Conservation (phyloP, 2,888 invertebrate genomes). For the Julus scandinavius region DNA sequence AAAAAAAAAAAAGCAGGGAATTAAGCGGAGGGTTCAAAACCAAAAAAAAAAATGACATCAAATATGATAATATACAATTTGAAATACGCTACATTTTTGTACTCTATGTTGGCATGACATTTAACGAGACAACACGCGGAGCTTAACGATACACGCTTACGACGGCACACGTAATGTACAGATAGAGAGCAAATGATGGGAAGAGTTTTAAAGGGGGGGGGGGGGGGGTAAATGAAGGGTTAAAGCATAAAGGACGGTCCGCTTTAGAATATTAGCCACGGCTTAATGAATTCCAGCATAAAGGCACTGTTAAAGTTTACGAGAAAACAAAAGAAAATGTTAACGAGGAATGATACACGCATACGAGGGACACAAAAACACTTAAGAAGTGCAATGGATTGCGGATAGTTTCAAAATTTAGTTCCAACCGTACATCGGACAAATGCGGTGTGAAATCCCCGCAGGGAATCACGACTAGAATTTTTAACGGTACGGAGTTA, state of each 20-base stretch:
- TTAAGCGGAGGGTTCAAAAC: neutral
- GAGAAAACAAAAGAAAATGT: neutral
- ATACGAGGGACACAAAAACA: neutral
- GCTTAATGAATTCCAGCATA: conserved; percentile 46
- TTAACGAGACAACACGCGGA: neutral
- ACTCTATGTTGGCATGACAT: conserved; percentile 29
- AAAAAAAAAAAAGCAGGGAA: neutral
- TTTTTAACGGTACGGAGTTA: neutral
- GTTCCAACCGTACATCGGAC: neutral
- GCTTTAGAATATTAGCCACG: conserved; percentile 39
- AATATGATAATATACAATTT: conserved; percentile 25
- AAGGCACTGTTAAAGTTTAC: conserved; percentile 38
- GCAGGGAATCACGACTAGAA: conserved; percentile 15
- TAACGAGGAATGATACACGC: neutral
- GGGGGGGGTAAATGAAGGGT: neutral
- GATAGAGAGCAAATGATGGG: conserved; percentile 32
- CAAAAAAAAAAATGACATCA: neutral
- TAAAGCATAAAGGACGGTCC: conserved; percentile 37
- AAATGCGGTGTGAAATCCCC: neutral
- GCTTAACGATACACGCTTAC: neutral
- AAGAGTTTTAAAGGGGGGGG: neutral
- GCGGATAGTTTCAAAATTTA: neutral
- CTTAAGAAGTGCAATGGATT: neutral
- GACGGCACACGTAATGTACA: neutral
- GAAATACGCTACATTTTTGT: conserved; percentile 23